These are phyloP conservation scores for Heliangelus exortis DNA, from an alignment of 2,797 vertebrate genomes.

Conservation along the genomic window DNA sequence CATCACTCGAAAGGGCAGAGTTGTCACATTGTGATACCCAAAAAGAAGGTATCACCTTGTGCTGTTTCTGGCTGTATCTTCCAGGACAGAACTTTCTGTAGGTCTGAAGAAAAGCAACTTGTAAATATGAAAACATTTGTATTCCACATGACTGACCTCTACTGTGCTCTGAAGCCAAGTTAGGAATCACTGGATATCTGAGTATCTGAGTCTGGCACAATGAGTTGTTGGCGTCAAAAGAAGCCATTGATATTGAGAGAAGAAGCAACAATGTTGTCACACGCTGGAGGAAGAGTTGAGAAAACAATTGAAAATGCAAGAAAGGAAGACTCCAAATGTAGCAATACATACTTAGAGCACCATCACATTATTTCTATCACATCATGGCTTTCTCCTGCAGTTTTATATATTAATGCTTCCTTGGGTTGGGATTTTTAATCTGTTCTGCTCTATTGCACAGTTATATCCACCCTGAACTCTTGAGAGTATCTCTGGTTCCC, in stretches of 20 bases:
- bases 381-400: neutral
- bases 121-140: neutral
- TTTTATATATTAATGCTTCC: conserved; percentile 37
- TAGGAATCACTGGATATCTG: neutral
- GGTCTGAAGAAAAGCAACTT: neutral
- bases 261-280: neutral
- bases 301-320: neutral
- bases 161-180: neutral
- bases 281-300: neutral
- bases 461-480: conserved; percentile 26
- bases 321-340: neutral
- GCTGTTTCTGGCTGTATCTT: neutral
- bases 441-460: conserved; percentile 39
- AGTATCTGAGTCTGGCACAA: neutral
- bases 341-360: neutral
- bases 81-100: neutral
- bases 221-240: neutral
- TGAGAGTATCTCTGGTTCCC: conserved; percentile 17
- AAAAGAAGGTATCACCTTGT: neutral
- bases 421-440: conserved; percentile 51
- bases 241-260: neutral
- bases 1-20: neutral
- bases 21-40: neutral
- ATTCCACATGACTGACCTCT: neutral
- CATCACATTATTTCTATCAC: neutral